These are phyloP conservation scores for Macropus fuliginosus DNA, from an alignment of 2,797 vertebrate genomes.

Conservation along the genomic window DNA sequence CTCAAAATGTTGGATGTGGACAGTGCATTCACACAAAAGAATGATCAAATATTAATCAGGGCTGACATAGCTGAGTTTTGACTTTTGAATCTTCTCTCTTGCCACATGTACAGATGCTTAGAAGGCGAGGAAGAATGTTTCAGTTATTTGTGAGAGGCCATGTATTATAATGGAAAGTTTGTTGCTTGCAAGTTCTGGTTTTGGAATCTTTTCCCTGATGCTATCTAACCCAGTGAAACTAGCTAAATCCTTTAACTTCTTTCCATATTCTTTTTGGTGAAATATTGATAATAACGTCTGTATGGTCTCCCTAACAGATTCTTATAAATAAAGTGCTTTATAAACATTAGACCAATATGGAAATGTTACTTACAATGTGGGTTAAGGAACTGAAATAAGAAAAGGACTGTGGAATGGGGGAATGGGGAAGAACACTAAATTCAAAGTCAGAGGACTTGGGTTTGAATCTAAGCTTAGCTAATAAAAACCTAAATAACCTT, in stretches of 20 bases:
- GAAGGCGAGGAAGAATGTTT: background rate
- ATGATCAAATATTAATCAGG: slow-evolving; percentile 77
- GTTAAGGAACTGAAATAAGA: background rate
- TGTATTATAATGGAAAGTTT: background rate
- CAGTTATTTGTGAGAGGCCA: background rate
- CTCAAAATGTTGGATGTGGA: slow-evolving; percentile 72
- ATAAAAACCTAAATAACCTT: background rate
- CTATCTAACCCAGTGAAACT: background rate
- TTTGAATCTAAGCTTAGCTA: background rate
- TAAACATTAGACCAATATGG: background rate
- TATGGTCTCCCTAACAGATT: background rate
- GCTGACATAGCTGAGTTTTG: background rate
- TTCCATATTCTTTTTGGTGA: background rate
- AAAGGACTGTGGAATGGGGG: background rate
- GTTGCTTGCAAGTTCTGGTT: background rate
- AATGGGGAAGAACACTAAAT: background rate
- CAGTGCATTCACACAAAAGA: slow-evolving; percentile 66
- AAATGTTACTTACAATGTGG: background rate
- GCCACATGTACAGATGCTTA: slow-evolving; percentile 36
- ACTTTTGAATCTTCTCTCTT: background rate
- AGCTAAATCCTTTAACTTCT: background rate
- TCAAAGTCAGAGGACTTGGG: background rate
- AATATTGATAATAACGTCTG: background rate
- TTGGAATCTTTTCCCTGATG: background rate
- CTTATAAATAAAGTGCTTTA: background rate